Evolutionary conservation across 1,140 invertebrate species (phyloP).

Genomic region (Phenacoccus solenopsis): DNA sequence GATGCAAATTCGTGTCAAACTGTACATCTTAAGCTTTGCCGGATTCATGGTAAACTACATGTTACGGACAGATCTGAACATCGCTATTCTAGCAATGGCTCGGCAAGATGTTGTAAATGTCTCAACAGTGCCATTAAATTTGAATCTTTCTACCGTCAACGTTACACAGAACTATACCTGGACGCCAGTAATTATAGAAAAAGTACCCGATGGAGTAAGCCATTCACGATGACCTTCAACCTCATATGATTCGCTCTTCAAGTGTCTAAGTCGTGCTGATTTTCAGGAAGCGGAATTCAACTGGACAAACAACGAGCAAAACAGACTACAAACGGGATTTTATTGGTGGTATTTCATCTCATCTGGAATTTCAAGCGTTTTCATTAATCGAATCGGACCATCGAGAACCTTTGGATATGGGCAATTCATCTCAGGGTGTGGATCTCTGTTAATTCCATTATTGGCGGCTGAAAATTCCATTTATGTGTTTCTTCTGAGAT

Average conservation of each 20-base stretch:
- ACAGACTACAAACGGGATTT: neutral
- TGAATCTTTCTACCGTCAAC: no score
- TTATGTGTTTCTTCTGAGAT: slow-evolving; percentile 21
- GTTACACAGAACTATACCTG: no score
- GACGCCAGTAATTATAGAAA: no score
- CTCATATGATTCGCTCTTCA: no score
- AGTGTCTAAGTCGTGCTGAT: no score
- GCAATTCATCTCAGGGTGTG: neutral
- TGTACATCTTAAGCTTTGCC: neutral
- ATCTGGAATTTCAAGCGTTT: neutral
- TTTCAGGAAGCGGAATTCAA: neutral
- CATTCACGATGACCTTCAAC: no score
- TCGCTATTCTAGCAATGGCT: neutral
- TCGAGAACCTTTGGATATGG: neutral
- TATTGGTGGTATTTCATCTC: neutral
- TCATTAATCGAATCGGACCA: neutral
- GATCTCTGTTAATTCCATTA: neutral
- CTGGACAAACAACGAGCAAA: neutral
- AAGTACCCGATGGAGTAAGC: no score
- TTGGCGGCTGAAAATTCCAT: neutral
- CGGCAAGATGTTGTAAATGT: neutral
- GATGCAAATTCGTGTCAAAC: neutral
- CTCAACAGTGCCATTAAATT: no score
- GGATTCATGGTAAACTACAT: slow-evolving; percentile 7
- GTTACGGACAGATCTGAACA: neutral